phyloP scores from a whole-genome alignment of 2,113 vertebrate genomes.

The Ameiurus melas region DNA sequence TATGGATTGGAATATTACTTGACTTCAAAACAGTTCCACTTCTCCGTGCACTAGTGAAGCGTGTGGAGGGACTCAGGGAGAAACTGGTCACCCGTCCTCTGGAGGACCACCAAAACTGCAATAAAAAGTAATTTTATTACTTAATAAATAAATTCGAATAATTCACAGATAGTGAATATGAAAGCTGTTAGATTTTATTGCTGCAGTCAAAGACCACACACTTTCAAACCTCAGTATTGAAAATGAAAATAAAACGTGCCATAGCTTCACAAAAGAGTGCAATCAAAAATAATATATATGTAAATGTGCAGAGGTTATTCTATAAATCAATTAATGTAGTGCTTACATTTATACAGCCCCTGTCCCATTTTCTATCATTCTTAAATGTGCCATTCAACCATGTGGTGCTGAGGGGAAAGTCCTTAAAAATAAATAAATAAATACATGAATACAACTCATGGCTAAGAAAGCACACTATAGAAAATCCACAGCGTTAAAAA shows the following conservation, averaged over 20 bases:
- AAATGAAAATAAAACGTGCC: background rate
- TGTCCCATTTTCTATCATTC: background rate
- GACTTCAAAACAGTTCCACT: conserved; percentile 47
- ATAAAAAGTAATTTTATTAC: no score
- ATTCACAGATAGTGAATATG: background rate
- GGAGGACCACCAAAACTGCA: conserved; percentile 75
- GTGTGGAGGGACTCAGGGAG: conserved; percentile 72
- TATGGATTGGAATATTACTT: background rate
- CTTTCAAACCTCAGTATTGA: background rate
- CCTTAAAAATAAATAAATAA: no score
- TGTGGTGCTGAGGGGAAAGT: background rate
- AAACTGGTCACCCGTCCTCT: conserved; percentile 76
- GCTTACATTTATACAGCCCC: background rate
- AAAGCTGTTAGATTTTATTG: conserved; percentile 33
- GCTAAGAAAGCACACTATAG: no score
- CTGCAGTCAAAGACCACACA: background rate
- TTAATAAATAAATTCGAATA: background rate
- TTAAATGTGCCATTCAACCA: background rate
- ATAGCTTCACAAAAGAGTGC: background rate
- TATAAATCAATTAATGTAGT: background rate
- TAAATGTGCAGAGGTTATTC: background rate
- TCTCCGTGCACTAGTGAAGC: conserved; percentile 74
- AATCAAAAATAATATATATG: background rate
- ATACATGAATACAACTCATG: no score
- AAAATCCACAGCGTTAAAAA: background rate